Base-by-base conservation (phyloP, 2,113 vertebrate genomes). In the Rissa tridactyla region DNA sequence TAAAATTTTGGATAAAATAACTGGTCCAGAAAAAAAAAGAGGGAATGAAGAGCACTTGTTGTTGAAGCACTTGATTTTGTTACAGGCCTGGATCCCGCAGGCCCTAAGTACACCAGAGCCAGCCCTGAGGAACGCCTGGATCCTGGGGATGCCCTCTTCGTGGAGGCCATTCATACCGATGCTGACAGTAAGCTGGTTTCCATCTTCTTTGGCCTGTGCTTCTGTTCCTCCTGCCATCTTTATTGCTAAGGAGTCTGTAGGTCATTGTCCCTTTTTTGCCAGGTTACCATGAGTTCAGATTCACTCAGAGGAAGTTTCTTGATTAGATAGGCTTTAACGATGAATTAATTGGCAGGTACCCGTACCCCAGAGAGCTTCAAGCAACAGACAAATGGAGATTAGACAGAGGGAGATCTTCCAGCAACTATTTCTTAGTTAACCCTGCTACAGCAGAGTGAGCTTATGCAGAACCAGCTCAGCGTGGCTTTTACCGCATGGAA, bases 141-240 rank as follows among this genome's bases (percentile, higher is more conserved):
- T 95, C 98, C 99, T 4, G 98, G 98, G 8, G 99, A 99, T 11
- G 99, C 99, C 49, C 96, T 98, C 92, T 99, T 99, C 1, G 99
- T 99, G 58, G 99, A 99, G 66, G 99, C 98, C 90, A 98, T 99
- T 95, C 99, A 99, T 96, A 99, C 99, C 0, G 99, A 99, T 96
- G 96, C 99, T 27, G 99, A 99, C 98, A 98, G 99, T 99, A 97
- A 99, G 99, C 90, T 90, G 52, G 27, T 40, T 82, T 79, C 42
- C 34, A 7, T 84, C 68, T 62, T 78, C 73, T 51, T 86, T 0
- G 0, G 6, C n/a, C 40, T 3, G 4, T 42, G 15, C 49, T 68
- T 77, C 78, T 77, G 17, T 7, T 80, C 55, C 7, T 73, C 38
- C 91, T 86, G 66, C 62, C 11, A 9, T 21, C 25, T 6, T 69